A percentile compares a stretch with the other conserved stretches of the same genome.
phyloP scores from a whole-genome alignment of 2,797 vertebrate genomes.

The Argentina silus region DNA sequence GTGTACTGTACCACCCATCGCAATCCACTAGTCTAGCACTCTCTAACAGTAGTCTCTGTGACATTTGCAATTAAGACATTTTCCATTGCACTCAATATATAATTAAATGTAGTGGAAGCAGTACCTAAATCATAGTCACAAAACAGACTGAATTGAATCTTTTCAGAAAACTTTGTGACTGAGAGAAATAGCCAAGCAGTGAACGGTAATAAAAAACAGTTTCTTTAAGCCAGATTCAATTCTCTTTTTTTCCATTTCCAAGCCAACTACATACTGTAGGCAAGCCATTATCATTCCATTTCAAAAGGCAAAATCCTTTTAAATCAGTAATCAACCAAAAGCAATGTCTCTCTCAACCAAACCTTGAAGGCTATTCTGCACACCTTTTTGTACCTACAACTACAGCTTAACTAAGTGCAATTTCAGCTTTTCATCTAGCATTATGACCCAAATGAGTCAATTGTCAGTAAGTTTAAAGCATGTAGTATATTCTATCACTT shows the following conservation, averaged over 20 bases:
- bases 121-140: slow-evolving; percentile 28
- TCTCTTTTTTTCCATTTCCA: slow-evolving; percentile 12
- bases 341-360: slow-evolving; percentile 19
- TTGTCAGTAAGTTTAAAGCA: slow-evolving; percentile 48
- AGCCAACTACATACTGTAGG: slow-evolving; percentile 1
- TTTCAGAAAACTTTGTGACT: background rate
- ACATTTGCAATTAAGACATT: slow-evolving; percentile 30
- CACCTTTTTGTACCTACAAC: slow-evolving; percentile 31
- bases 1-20: slow-evolving; percentile 15
- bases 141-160: background rate
- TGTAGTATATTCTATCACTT: slow-evolving; percentile 58
- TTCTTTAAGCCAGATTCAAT: slow-evolving; percentile 9
- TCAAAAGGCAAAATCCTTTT: slow-evolving; percentile 45
- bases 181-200: background rate
- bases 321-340: slow-evolving; percentile 36
- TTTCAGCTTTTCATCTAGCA: background rate
- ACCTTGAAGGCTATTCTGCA: slow-evolving; percentile 27
- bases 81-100: slow-evolving; percentile 47
- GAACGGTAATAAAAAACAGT: slow-evolving; percentile 15
- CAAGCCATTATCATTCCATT: slow-evolving; percentile 25
- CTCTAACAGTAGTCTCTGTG: background rate
- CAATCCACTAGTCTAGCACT: slow-evolving; percentile 26
- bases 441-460: slow-evolving; percentile 52
- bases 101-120: slow-evolving; percentile 50
- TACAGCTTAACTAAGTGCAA: background rate